Base-by-base conservation (phyloP, 2,888 invertebrate species). In the Caenorhabditis parvicauda region DNA sequence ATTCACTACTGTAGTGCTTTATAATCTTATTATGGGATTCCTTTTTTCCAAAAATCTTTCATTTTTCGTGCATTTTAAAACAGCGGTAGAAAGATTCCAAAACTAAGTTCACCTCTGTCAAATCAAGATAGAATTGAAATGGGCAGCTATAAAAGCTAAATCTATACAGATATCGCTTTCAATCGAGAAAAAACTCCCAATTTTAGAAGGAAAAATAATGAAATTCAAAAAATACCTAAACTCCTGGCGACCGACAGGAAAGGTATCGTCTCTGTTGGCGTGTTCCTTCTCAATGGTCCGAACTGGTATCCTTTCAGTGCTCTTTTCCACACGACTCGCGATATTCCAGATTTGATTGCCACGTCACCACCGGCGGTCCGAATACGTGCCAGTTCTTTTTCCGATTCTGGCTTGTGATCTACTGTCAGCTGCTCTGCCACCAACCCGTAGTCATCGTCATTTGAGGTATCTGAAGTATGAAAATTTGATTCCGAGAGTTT, bases 321-420 rank as follows among this genome's bases (percentile, higher is more conserved):
- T 73, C 96, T 86, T 83, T 92, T 92, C 96, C 96, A 96, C 0
- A 98, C 95, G 0, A 98, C 95, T 39, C 96, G 86, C 0, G 92
- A 91, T 0, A 96, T 93, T 1, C 95, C 95, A 58, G 87, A 86
- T 81, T 89, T 89, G 46, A 84, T 47, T 0, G 47, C 45, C 90
- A 75, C 74, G 24, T 52, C 59, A 17, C 77, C 79, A 6, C 84
- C 84, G 64, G 82, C 81, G 39, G 81, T 77, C 67, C 84, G 87
- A 68, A 96, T 96, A 42, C 95, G 86, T 27, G 87, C 85, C 82
- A 88, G 89, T 84, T 96, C 95, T 5, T 86, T 86, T 6, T 87
- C 86, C 57, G 88, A 89, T 82, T 95, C 94, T 0, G 96, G 96
- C 82, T 98, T 96, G 83, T 96, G 96, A 82, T 96, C 96, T 74